Evolutionary conservation across 2,113 vertebrate genomes (phyloP).

Genomic region (Typhlomys cinereus): DNA sequence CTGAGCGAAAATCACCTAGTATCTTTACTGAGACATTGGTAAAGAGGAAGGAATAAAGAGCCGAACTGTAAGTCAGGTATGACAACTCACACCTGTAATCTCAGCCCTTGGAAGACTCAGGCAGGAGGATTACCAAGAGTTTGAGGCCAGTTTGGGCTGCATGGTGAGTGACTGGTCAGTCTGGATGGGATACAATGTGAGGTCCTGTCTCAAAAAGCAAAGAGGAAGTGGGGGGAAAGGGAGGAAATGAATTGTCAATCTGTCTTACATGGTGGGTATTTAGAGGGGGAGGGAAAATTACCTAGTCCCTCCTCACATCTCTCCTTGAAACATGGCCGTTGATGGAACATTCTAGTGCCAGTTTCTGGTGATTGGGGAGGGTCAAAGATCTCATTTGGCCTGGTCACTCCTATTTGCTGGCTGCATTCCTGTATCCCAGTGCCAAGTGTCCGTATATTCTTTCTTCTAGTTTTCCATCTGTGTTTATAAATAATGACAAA

Average conservation of each 20-base stretch:
- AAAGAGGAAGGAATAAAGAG: neutral
- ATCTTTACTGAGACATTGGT: neutral
- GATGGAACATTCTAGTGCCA: neutral
- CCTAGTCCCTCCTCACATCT: neutral
- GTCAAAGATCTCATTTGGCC: neutral
- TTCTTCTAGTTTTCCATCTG: neutral
- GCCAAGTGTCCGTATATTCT: neutral
- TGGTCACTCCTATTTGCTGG: neutral
- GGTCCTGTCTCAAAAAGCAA: too few relatives aligned
- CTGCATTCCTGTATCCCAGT: neutral
- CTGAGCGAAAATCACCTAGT: neutral
- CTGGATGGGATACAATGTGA: neutral
- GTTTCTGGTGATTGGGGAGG: neutral
- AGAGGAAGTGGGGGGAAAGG: neutral
- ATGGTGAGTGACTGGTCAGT: neutral
- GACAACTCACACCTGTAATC: neutral
- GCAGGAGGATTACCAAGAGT: neutral
- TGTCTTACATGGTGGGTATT: too few relatives aligned
- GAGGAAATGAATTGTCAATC: neutral
- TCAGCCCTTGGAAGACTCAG: neutral
- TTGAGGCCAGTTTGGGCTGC: neutral
- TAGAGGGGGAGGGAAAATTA: neutral
- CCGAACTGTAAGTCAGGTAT: too few relatives aligned
- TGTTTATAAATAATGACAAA: constrained; percentile 14
- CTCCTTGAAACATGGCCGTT: neutral